phyloP scores from a whole-genome alignment of 2,113 vertebrate species.

The Dunckerocampus dactyliophorus region DNA sequence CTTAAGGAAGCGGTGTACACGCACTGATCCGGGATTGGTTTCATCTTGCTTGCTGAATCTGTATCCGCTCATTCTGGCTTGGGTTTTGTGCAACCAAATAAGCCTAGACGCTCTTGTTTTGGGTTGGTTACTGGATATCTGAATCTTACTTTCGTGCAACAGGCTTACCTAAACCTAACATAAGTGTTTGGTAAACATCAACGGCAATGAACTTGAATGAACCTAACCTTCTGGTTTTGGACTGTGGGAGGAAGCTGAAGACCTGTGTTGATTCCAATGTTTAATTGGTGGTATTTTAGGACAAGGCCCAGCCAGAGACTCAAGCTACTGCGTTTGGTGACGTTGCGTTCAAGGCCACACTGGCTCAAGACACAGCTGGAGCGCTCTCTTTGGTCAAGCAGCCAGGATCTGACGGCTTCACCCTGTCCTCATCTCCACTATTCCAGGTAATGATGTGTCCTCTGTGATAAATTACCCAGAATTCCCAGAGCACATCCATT shows the following conservation, averaged over 20 bases:
- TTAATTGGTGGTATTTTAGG: constrained; percentile 49
- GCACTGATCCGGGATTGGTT: too few relatives aligned
- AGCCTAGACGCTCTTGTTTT: too few relatives aligned
- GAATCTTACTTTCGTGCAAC: too few relatives aligned
- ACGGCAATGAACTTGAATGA: too few relatives aligned
- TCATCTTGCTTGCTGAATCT: too few relatives aligned
- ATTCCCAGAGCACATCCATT: not conserved
- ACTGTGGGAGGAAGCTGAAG: not conserved
- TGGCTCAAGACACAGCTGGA: constrained; percentile 65
- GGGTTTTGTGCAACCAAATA: too few relatives aligned
- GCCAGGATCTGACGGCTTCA: constrained; percentile 71
- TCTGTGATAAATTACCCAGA: not conserved
- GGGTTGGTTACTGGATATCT: too few relatives aligned
- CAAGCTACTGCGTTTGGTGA: constrained; percentile 67
- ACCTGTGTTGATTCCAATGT: not conserved
- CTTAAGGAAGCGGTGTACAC: too few relatives aligned
- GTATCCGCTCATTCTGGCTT: too few relatives aligned
- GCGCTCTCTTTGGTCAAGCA: constrained; percentile 63
- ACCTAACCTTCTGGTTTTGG: not conserved
- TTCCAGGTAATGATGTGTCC: constrained; percentile 63
- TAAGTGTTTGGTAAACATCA: too few relatives aligned
- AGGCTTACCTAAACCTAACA: too few relatives aligned
- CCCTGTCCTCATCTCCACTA: constrained; percentile 66
- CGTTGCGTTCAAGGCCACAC: constrained; percentile 62
- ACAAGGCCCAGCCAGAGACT: constrained; percentile 77